Percentiles rank a stretch among this genome's conserved stretches.
Conservation (phyloP, 2,113 vertebrate genomes). For the Lampris megalopsis region DNA sequence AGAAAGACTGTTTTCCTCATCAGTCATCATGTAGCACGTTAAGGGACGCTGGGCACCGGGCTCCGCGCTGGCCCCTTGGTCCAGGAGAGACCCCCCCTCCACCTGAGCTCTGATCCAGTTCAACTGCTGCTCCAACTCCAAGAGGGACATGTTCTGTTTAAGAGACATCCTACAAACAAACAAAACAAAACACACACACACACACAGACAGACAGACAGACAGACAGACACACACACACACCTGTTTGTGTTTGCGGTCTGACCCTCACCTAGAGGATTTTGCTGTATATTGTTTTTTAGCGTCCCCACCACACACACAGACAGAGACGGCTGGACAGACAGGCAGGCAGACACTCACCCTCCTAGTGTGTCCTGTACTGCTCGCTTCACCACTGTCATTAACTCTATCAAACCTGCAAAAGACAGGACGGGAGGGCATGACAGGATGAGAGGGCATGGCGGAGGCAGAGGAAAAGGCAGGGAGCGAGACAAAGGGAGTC, state of each 20-base stretch:
- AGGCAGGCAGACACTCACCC: constrained; percentile 79
- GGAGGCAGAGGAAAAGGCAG: too few species aligned
- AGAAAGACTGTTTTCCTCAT: constrained; percentile 91
- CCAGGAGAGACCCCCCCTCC: constrained; percentile 81
- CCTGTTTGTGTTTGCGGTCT: too few species aligned
- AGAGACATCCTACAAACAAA: constrained; percentile 85
- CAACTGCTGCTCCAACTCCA: constrained; percentile 92
- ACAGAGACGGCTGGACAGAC: background rate
- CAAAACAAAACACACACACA: background rate
- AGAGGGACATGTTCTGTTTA: constrained; percentile 92
- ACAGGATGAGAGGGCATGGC: background rate
- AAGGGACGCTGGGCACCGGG: constrained; percentile 69
- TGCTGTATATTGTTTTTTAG: too few species aligned
- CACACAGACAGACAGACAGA: background rate
- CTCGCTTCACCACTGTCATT: constrained; percentile 92
- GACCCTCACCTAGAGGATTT: too few species aligned
- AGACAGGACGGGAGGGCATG: background rate
- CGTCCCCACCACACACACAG: background rate
- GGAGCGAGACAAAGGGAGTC: too few species aligned
- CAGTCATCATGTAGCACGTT: constrained; percentile 93
- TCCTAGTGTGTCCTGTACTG: constrained; percentile 90
- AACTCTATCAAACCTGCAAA: constrained; percentile 88
- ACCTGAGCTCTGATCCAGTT: constrained; percentile 88
- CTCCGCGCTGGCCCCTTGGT: constrained; percentile 57
- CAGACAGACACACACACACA: background rate